A percentile compares a stretch with the other conserved stretches of the same genome.
Conservation (phyloP, 1,140 invertebrate species). For the Agrilus planipennis region DNA sequence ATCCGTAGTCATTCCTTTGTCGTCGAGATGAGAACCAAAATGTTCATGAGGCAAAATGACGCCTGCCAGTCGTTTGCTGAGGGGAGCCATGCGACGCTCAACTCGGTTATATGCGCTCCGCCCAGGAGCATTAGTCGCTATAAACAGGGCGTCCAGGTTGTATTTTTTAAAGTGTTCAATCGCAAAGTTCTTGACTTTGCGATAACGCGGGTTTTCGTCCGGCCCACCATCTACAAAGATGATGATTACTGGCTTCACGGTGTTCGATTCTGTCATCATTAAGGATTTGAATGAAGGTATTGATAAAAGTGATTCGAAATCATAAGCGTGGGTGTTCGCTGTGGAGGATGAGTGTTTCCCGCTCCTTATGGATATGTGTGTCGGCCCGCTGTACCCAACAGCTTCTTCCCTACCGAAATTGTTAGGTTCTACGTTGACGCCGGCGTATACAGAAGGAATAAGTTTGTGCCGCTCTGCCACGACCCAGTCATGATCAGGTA, state of each 20-base stretch:
- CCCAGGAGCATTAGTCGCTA: constrained; percentile 4
- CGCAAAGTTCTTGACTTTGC: too few species aligned
- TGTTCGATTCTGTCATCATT: too few species aligned
- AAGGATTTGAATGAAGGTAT: too few species aligned
- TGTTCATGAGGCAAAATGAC: too few species aligned
- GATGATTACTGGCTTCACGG: too few species aligned
- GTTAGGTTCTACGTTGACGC: constrained; percentile 19
- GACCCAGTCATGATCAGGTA: constrained; percentile 33
- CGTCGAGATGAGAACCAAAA: too few species aligned
- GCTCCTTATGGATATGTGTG: constrained; percentile 26
- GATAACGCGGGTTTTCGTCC: constrained; percentile 6
- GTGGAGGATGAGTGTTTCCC: constrained; percentile 16
- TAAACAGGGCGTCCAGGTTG: constrained; percentile 9
- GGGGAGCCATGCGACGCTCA: too few species aligned
- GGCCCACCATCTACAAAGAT: constrained; percentile 24
- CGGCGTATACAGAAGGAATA: constrained; percentile 25
- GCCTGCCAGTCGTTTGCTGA: too few species aligned
- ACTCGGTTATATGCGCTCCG: too few species aligned
- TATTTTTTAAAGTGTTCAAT: constrained; percentile 20
- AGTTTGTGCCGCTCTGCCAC: constrained; percentile 32
- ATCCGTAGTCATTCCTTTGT: too few species aligned
- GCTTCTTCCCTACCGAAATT: constrained; percentile 21
- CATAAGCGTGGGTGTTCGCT: constrained; percentile 16
- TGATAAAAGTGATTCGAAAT: constrained; percentile 17
- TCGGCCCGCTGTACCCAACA: constrained; percentile 31